Base-by-base conservation (phyloP, 1,140 invertebrate species). In the Chionoecetes opilio region DNA sequence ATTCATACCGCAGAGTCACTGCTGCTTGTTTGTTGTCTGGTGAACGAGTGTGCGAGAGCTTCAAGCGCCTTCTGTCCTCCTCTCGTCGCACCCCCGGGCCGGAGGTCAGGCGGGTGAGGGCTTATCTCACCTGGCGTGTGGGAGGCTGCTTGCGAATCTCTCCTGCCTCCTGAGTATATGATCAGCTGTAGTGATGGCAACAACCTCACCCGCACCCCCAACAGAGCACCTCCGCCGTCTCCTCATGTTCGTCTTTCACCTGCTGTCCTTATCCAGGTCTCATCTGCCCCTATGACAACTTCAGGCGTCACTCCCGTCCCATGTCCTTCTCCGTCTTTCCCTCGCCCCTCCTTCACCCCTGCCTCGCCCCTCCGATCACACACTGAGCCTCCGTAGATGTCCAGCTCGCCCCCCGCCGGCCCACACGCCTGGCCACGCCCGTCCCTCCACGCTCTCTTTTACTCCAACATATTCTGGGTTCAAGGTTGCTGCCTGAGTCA, bases 51-150 rank as follows among this genome's bases (percentile, higher is more conserved):
- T 6, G 26, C 63, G 63, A 75, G 63, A 2, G n/a, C 63, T 5
- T 75, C n/a, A 75, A 26, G 21, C n/a, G 21, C 63, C 63, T 75
- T 75, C 63, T 75, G 63, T 75, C 63, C 63, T 75, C 9, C 63
- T 75, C 63, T 75, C n/a, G 63, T 75, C 63, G 46, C 46, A 53
- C 46, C 63, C 63, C 63, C 26, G n/a, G n/a, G 63, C 21, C 63
- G 11, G 63, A 75, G 63, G 63, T 75, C 63, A 75, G 63, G 63
- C 63, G n/a, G 63, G 63, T 75, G 21, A 75, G 63, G 21, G 21
- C 63, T 75, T 75, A 75, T 75, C 63, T 75, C 63, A 75, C 63
- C 63, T 75, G 21, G 63, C 63, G 63, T 75, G 63, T 75, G 63
- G 63, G 63, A 75, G 21, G 63, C 63, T 75, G 63, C 63, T 75